Conservation (phyloP, 2,797 vertebrate species). For the Anguilla marmorata region DNA sequence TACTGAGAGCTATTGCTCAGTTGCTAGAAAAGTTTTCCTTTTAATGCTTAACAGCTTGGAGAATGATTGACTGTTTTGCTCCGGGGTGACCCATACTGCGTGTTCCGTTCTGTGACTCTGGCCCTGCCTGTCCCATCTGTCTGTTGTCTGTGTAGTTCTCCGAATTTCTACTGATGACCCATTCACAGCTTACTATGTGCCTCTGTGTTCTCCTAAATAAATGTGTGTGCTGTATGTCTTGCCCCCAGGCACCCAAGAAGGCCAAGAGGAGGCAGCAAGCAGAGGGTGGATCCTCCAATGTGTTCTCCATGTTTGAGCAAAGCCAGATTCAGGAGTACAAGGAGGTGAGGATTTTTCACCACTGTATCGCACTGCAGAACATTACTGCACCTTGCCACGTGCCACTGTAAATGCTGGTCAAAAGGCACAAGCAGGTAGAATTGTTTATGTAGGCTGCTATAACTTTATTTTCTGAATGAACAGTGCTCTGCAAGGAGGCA, state of each 20-base stretch:
- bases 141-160: not conserved
- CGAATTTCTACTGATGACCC: not conserved
- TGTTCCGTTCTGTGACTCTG: not conserved
- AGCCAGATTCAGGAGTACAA: conserved; percentile 97
- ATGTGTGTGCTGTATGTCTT: conserved; percentile 24
- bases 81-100: not conserved
- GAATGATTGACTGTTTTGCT: not conserved
- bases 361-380: not conserved
- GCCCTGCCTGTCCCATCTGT: not conserved
- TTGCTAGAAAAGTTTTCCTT: not conserved
- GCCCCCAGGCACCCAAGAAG: conserved; percentile 87
- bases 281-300: conserved; percentile 86
- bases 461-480: not conserved
- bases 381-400: not conserved
- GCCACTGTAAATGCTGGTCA: not conserved
- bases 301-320: conserved; percentile 97
- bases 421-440: not conserved
- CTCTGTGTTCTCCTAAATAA: conserved; percentile 1
- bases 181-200: not conserved
- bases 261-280: conserved; percentile 89
- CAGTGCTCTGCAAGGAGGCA: not conserved
- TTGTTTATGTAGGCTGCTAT: not conserved
- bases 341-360: conserved; percentile 72
- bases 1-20: not conserved
- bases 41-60: not conserved